Evolutionary conservation across 2,113 vertebrate genomes (phyloP).

Genomic region (Etheostoma cragini): DNA sequence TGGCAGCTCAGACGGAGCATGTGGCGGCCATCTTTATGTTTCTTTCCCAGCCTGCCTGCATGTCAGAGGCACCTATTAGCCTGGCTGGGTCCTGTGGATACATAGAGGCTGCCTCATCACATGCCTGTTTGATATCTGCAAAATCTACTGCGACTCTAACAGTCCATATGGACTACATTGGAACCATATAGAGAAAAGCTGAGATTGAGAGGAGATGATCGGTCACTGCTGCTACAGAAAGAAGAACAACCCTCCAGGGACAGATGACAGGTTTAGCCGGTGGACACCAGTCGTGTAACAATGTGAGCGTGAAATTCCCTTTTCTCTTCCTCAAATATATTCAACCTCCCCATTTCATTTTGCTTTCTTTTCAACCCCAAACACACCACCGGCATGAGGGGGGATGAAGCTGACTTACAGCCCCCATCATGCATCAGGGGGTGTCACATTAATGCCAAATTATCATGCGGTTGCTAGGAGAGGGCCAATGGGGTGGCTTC

Average conservation of each 20-base stretch:
- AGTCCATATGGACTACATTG: slow-evolving; percentile 31
- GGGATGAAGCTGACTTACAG: slow-evolving; percentile 67
- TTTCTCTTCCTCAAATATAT: slow-evolving; percentile 60
- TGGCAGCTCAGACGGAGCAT: slow-evolving; percentile 55
- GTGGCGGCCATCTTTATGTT: slow-evolving; percentile 79
- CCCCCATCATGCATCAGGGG: slow-evolving; percentile 80
- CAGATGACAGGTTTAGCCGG: slow-evolving; percentile 62
- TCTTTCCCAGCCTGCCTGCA: slow-evolving; percentile 46
- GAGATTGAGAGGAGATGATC: slow-evolving; percentile 29
- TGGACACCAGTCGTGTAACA: slow-evolving; percentile 75
- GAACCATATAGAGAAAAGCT: slow-evolving; percentile 55
- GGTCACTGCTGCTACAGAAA: slow-evolving; percentile 37
- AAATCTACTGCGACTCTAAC: slow-evolving; percentile 11
- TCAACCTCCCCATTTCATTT: slow-evolving; percentile 55
- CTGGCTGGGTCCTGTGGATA: slow-evolving; percentile 64
- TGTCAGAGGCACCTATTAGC: slow-evolving; percentile 68
- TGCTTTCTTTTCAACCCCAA: slow-evolving; percentile 63
- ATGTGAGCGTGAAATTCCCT: slow-evolving; percentile 75
- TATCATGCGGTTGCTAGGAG: slow-evolving; percentile 83
- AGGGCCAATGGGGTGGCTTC: slow-evolving; percentile 74
- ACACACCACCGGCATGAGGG: slow-evolving; percentile 51
- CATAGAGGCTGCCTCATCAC: slow-evolving; percentile 62
- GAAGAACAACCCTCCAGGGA: slow-evolving; percentile 64
- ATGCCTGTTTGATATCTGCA: slow-evolving; percentile 64
- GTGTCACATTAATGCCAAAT: slow-evolving; percentile 84